Base-by-base conservation (phyloP, 2,888 invertebrate genomes). In the Pristionchus japonicus region DNA sequence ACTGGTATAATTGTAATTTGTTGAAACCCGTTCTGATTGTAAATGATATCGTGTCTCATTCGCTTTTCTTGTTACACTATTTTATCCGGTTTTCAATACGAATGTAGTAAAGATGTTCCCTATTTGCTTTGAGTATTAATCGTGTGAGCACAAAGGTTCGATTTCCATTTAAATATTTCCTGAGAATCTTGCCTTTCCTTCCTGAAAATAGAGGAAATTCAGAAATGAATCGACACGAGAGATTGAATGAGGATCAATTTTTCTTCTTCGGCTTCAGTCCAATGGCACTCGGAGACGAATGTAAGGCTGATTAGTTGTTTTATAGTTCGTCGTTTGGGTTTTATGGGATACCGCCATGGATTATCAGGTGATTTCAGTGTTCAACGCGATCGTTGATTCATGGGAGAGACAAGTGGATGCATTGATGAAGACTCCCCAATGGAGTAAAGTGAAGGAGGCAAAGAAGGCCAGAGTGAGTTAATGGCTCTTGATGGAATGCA, bases 201-300 rank as follows among this genome's bases (percentile, higher is more conserved):
- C 15, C 34, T 82, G 6, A 31, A 23, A 40, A 74, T 74, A 31
- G 7, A 23, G 6, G n/a, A 40, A 31, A 40, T 27, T n/a, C n/a
- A 34, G 74, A 13, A 34, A 84, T 84, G 84, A 61, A 84, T 61
- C 34, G 57, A n/a, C 37, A 34, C 6, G 84, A 84, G n/a, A 17
- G 61, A 31, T 40, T 37, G 37, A 84, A 84, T 11, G 84, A 84
- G 40, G 57, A 37, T 15, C 84, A 84, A 40, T 84, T 57, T n/a
- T 61, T 61, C 15, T 84, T 84, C 84, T 84, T 84, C 40, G 84
- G 84, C 37, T 84, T 84, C 61, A 47, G 49, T 61, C 84, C 84
- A 34, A 37, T 84, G 84, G 84, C 84, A 84, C 57, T 84, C n/a
- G 84, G 84, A 40, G 84, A 84, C 27, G 61, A 61, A 34, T 20